These are phyloP conservation scores for Danio aesculapii DNA, from an alignment of 2,797 vertebrate species.

Conservation along the genomic window DNA sequence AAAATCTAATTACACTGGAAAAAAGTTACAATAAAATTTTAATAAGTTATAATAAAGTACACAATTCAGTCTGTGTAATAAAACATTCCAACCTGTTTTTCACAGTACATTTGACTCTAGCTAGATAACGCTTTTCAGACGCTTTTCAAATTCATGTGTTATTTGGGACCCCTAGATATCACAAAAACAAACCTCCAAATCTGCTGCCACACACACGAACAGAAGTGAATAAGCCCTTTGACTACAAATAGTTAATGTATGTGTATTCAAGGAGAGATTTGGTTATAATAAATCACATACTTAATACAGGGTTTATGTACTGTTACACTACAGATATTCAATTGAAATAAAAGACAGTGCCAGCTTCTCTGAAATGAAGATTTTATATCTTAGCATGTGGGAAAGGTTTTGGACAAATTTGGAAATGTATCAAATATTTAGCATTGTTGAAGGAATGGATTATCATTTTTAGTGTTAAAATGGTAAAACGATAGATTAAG, in stretches of 20 bases:
- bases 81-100: slow-evolving; percentile 38
- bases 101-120: slow-evolving; percentile 28
- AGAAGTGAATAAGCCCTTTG: slow-evolving; percentile 28
- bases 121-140: not conserved
- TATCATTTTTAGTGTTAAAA: no score
- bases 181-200: not conserved
- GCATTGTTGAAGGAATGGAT: not conserved
- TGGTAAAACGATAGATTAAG: no score
- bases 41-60: slow-evolving; percentile 25
- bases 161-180: slow-evolving; percentile 6
- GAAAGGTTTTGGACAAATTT: not conserved
- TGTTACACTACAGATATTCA: slow-evolving; percentile 1
- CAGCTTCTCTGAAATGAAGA: slow-evolving; percentile 9
- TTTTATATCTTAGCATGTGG: not conserved
- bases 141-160: slow-evolving; percentile 11
- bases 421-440: not conserved
- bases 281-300: not conserved
- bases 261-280: not conserved
- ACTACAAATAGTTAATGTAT: not conserved
- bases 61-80: slow-evolving; percentile 37
- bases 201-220: not conserved
- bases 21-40: slow-evolving; percentile 3
- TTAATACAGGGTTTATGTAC: not conserved
- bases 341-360: not conserved
- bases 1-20: slow-evolving; percentile 30